phyloP scores from a whole-genome alignment of 1,140 invertebrate species.

The Drosophila eugracilis region DNA sequence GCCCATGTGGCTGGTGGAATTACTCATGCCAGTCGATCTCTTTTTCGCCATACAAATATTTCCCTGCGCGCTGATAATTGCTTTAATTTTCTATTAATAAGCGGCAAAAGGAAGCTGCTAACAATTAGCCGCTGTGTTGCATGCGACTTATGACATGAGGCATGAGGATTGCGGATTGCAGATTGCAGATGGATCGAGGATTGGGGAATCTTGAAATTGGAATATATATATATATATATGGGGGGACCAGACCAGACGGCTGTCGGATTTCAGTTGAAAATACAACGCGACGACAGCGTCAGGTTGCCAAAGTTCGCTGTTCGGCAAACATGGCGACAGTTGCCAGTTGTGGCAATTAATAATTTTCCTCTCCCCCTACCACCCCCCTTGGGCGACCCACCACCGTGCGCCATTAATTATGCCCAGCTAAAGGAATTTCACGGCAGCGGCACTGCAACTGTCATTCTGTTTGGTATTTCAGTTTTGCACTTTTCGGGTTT shows the following conservation, averaged over 20 bases:
- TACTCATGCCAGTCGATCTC: slow-evolving; percentile 77
- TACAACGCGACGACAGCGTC: slow-evolving; percentile 76
- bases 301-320: slow-evolving; percentile 54
- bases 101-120: slow-evolving; percentile 72
- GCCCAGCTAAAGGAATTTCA: slow-evolving; percentile 39
- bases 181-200: slow-evolving; percentile 2
- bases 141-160: slow-evolving; percentile 78
- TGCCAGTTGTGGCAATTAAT: slow-evolving; percentile 83
- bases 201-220: slow-evolving; percentile 12
- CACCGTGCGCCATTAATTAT: slow-evolving; percentile 77
- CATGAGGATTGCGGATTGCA: slow-evolving; percentile 2
- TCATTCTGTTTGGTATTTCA: slow-evolving; percentile 55
- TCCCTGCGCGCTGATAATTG: slow-evolving; percentile 72
- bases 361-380: too few relatives aligned
- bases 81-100: slow-evolving; percentile 84
- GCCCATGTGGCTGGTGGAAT: slow-evolving; percentile 70
- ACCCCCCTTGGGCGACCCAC: slow-evolving; percentile 40
- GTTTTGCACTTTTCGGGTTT: slow-evolving; percentile 12
- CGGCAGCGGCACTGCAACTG: slow-evolving; percentile 30
- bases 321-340: slow-evolving; percentile 80
- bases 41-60: slow-evolving; percentile 62
- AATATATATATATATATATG: too few relatives aligned
- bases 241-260: slow-evolving; percentile 43
- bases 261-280: slow-evolving; percentile 67
- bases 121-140: slow-evolving; percentile 82